phyloP scores from a whole-genome alignment of 2,113 vertebrate genomes.

The Eudorcas thomsonii region DNA sequence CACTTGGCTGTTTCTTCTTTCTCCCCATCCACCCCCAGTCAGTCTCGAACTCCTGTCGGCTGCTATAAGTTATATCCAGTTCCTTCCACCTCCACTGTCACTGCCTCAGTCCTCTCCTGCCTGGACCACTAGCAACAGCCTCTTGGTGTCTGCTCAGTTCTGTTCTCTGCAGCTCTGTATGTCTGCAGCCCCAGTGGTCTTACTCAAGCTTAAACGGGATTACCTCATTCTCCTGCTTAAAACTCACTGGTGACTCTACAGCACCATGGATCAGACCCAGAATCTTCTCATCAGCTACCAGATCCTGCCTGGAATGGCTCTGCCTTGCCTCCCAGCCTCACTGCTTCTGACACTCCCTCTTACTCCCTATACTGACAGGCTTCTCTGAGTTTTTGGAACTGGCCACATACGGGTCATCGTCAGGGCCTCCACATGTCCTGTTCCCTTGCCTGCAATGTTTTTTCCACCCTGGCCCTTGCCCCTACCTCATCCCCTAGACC shows the following conservation, averaged over 20 bases:
- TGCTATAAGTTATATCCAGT: neutral
- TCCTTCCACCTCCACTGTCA: neutral
- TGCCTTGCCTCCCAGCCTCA: neutral
- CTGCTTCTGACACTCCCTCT: neutral
- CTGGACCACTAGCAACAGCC: too few species aligned
- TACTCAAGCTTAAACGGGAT: neutral
- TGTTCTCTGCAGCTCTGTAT: neutral
- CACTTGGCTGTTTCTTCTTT: too few species aligned
- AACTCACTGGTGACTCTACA: neutral
- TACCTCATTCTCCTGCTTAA: neutral
- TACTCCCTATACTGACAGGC: neutral
- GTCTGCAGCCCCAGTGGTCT: neutral
- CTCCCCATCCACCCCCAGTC: neutral
- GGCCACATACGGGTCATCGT: neutral
- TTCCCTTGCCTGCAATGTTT: neutral
- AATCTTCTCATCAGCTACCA: neutral
- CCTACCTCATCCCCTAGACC: neutral
- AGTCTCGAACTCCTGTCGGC: neutral
- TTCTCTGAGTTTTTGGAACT: neutral
- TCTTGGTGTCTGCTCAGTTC: neutral
- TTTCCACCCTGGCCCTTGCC: neutral
- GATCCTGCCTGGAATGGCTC: neutral
- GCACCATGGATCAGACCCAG: neutral
- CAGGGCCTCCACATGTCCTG: fast-evolving
- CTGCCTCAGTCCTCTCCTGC: neutral